Percentiles rank a stretch among this genome's conserved stretches.
Evolutionary conservation across 2,113 vertebrate species (phyloP).

Genomic region (Daboia siamensis): DNA sequence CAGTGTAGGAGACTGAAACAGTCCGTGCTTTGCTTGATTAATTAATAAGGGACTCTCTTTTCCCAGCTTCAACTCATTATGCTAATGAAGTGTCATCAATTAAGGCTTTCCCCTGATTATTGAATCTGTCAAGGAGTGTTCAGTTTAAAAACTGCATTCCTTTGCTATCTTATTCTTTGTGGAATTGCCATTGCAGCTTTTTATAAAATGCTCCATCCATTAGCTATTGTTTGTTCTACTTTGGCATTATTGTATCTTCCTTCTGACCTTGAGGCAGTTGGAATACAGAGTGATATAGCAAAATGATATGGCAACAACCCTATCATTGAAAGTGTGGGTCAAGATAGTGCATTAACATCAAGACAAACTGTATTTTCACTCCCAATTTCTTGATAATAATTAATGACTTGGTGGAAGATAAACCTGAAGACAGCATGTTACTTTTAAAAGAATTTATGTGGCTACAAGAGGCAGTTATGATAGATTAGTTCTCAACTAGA

Average conservation of each 20-base stretch:
- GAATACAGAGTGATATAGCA: constrained; percentile 31
- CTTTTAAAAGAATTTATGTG: constrained; percentile 34
- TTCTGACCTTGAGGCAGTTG: constrained; percentile 65
- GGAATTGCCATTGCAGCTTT: constrained; percentile 61
- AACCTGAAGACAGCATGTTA: constrained; percentile 52
- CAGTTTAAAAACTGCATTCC: constrained; percentile 69
- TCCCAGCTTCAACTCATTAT: constrained; percentile 79
- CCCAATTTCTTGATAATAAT: constrained; percentile 52
- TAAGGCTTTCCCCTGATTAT: constrained; percentile 80
- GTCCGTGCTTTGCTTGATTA: constrained; percentile 78
- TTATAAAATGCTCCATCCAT: constrained; percentile 60
- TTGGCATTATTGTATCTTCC: constrained; percentile 59
- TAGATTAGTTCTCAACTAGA: constrained; percentile 37
- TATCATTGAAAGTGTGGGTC: constrained; percentile 35
- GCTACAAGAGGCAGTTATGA: background rate
- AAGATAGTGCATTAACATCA: constrained; percentile 56
- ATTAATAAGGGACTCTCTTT: constrained; percentile 80
- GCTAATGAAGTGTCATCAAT: constrained; percentile 83
- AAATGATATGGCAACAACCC: constrained; percentile 41
- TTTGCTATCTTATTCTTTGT: constrained; percentile 60
- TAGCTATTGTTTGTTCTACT: constrained; percentile 63
- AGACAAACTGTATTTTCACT: constrained; percentile 57
- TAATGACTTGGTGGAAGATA: constrained; percentile 57
- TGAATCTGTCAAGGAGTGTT: constrained; percentile 74
- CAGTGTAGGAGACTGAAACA: constrained; percentile 73